These are phyloP conservation scores for Glossophaga mutica DNA, from an alignment of 2,797 vertebrate genomes.

Conservation along the genomic window DNA sequence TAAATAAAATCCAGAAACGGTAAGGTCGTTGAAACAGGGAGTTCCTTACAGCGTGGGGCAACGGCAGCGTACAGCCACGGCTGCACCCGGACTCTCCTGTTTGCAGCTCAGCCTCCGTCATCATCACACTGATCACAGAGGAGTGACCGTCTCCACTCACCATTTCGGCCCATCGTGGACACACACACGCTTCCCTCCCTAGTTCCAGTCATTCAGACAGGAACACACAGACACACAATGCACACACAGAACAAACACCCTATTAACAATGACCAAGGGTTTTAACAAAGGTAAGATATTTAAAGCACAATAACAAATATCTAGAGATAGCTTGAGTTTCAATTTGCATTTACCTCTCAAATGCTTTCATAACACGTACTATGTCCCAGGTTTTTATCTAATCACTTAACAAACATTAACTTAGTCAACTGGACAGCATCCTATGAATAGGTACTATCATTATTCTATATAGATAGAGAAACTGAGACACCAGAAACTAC, in stretches of 20 bases:
- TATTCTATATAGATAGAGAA: background rate
- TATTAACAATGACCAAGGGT: background rate
- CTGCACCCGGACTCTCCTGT: background rate
- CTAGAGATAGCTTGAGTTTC: background rate
- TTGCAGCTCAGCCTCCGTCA: background rate
- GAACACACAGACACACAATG: background rate
- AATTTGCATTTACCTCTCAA: background rate
- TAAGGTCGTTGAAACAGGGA: background rate
- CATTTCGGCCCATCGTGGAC: background rate
- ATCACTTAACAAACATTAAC: background rate
- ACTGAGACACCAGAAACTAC: background rate
- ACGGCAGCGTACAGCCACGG: background rate
- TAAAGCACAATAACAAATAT: background rate
- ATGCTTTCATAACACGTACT: background rate
- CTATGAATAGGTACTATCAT: background rate
- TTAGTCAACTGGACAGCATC: background rate
- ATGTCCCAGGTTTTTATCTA: background rate
- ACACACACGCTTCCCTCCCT: background rate
- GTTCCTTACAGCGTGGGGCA: background rate
- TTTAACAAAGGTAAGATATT: background rate
- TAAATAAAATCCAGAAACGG: background rate
- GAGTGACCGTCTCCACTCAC: background rate
- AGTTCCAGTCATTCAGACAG: background rate
- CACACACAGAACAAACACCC: background rate
- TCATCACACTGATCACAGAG: background rate